Evolutionary conservation across 2,888 invertebrate species (phyloP).

Genomic region (Anticlea derivata): DNA sequence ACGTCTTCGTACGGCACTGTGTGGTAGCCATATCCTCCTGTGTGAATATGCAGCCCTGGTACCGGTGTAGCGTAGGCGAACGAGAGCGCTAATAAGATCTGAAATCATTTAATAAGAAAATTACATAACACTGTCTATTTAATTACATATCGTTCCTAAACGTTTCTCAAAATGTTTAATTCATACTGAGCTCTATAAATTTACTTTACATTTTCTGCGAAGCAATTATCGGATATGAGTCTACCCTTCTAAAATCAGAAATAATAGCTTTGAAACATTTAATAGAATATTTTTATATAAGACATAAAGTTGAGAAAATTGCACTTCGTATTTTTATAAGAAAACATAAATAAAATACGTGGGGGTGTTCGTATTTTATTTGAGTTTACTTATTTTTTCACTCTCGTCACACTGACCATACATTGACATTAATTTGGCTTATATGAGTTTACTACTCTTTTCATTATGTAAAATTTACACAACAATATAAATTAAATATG

Average conservation of each 20-base stretch:
- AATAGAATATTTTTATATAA: too few relatives aligned
- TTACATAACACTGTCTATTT: too few relatives aligned
- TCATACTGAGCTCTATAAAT: background rate
- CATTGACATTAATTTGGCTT: too few relatives aligned
- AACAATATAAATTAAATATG: too few relatives aligned
- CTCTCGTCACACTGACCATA: too few relatives aligned
- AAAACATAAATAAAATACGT: too few relatives aligned
- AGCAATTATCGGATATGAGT: background rate
- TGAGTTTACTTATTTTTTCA: too few relatives aligned
- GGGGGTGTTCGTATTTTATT: too few relatives aligned
- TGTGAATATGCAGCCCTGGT: constrained; percentile 32
- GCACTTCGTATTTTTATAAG: too few relatives aligned
- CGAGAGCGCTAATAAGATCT: constrained; percentile 24
- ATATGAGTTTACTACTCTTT: too few relatives aligned
- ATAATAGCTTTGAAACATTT: background rate
- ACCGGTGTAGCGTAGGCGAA: constrained; percentile 19
- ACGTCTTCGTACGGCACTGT: constrained; percentile 27
- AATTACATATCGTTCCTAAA: background rate
- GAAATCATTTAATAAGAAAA: constrained; percentile 7
- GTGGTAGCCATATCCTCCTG: constrained; percentile 35
- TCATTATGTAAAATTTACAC: too few relatives aligned
- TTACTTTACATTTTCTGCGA: background rate
- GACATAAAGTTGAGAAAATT: too few relatives aligned
- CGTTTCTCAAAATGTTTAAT: background rate
- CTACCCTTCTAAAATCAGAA: background rate